These are phyloP conservation scores for Zosterops pallidus DNA, from an alignment of 2,113 vertebrate species.

Conservation along the genomic window DNA sequence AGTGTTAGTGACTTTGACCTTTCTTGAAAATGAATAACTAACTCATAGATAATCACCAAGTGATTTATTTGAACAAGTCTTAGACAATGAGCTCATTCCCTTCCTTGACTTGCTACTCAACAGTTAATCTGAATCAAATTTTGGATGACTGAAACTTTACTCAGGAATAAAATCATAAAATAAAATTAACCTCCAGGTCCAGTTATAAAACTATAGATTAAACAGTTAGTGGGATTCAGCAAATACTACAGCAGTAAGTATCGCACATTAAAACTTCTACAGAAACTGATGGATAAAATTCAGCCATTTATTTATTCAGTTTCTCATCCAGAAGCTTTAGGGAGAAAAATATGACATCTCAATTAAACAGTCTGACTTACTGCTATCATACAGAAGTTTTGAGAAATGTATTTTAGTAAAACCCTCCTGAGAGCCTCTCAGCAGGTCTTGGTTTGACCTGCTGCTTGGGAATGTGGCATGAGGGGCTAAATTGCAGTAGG, in stretches of 20 bases:
- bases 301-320: background rate
- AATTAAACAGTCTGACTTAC: background rate
- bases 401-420: background rate
- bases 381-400: background rate
- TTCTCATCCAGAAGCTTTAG: background rate
- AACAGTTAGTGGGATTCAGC: background rate
- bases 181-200: background rate
- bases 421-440: background rate
- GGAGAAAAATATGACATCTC: background rate
- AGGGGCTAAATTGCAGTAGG: background rate
- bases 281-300: background rate
- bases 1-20: background rate
- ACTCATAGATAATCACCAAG: background rate
- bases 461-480: background rate
- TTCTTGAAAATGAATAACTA: background rate
- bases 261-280: background rate
- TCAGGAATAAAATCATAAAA: background rate
- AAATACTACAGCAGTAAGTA: background rate
- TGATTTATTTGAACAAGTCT: background rate
- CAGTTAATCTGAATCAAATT: background rate
- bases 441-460: background rate
- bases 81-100: background rate
- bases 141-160: background rate
- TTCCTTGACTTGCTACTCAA: background rate
- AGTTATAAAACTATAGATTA: background rate